phyloP scores from a whole-genome alignment of 2,797 vertebrate species.

The Protosalanx chinensis region DNA sequence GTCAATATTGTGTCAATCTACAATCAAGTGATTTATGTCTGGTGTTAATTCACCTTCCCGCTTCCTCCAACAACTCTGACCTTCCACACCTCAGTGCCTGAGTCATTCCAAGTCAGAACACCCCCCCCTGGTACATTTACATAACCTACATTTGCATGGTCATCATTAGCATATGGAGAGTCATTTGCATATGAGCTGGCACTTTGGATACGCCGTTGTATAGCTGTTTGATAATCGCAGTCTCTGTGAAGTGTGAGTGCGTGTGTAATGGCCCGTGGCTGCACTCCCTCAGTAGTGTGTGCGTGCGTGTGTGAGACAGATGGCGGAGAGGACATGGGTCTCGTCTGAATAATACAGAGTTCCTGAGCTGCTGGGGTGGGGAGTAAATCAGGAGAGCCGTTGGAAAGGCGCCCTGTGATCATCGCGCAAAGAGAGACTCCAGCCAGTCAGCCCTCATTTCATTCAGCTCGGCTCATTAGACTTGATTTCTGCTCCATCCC shows the following conservation, averaged over 20 bases:
- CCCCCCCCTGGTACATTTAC: slow-evolving; percentile 31
- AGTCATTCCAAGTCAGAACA: slow-evolving; percentile 10
- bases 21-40: slow-evolving; percentile 11
- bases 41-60: neutral
- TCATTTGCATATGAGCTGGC: slow-evolving; percentile 43
- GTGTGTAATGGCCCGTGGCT: neutral
- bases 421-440: neutral
- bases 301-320: slow-evolving; percentile 45
- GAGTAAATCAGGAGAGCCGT: slow-evolving; percentile 27
- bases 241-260: slow-evolving; percentile 48
- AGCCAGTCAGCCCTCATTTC: too few species aligned
- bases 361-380: slow-evolving; percentile 24
- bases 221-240: slow-evolving; percentile 61
- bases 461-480: neutral
- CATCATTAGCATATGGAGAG: slow-evolving; percentile 49
- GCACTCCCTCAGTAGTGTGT: neutral
- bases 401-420: slow-evolving; percentile 37
- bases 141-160: slow-evolving; percentile 43
- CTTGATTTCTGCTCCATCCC: neutral
- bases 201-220: slow-evolving; percentile 43
- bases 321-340: slow-evolving; percentile 53
- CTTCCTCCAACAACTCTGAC: neutral
- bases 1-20: slow-evolving; percentile 4
- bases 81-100: neutral
- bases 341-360: slow-evolving; percentile 47